Percentiles rank a stretch among this genome's conserved stretches.
Evolutionary conservation across 1,140 invertebrate species (phyloP).

Genomic region (Aphelinus certus): DNA sequence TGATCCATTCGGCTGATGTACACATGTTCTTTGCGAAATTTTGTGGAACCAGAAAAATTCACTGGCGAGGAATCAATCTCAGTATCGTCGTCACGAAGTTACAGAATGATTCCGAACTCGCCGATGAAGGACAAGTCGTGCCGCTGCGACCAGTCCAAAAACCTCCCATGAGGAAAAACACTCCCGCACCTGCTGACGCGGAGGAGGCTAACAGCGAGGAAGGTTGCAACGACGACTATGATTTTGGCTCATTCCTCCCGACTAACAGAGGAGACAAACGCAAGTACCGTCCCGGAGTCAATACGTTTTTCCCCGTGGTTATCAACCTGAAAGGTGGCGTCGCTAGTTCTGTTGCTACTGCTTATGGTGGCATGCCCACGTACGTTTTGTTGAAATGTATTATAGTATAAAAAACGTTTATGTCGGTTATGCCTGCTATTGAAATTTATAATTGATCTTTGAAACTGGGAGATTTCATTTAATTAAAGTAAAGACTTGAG

Average conservation of each 20-base stretch:
- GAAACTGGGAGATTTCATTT: neutral
- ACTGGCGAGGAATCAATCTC: too few species aligned
- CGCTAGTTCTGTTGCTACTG: conserved; percentile 66
- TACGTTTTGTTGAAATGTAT: conserved; percentile 17
- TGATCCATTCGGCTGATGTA: too few species aligned
- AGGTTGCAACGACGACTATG: conserved; percentile 51
- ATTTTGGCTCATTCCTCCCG: conserved; percentile 45
- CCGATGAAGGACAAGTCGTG: neutral
- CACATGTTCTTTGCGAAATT: too few species aligned
- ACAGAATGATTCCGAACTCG: neutral
- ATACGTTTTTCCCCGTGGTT: conserved; percentile 61
- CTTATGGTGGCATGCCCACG: conserved; percentile 60
- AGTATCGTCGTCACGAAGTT: too few species aligned
- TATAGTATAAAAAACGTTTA: conserved; percentile 19
- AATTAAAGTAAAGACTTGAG: too few species aligned
- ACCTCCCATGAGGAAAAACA: conserved; percentile 46
- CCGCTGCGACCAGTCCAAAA: conserved; percentile 13
- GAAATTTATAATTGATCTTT: too few species aligned
- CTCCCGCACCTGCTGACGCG: conserved; percentile 31
- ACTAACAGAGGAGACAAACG: conserved; percentile 46
- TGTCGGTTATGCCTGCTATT: neutral
- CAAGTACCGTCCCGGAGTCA: conserved; percentile 50
- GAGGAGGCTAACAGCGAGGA: conserved; percentile 50
- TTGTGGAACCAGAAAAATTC: too few species aligned
- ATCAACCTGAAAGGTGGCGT: conserved; percentile 64